These are phyloP conservation scores for Aviceda subcristata DNA, from an alignment of 2,113 vertebrate genomes.

Conservation along the genomic window DNA sequence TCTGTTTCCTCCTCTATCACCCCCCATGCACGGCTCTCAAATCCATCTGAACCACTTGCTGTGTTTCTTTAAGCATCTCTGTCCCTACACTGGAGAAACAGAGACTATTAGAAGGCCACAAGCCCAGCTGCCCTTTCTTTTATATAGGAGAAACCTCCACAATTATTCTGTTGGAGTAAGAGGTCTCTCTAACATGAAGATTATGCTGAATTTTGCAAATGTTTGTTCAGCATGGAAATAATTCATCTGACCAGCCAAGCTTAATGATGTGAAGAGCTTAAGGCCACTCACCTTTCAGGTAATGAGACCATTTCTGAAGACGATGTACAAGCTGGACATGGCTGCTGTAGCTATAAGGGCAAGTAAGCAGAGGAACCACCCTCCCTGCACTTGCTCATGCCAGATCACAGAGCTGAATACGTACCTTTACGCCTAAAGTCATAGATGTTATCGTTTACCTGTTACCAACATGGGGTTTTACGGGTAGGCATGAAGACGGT, in stretches of 20 bases:
- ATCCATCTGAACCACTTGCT: not conserved
- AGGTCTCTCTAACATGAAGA: not conserved
- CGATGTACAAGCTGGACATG: not conserved
- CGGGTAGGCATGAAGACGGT: not conserved
- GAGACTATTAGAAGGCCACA: not conserved
- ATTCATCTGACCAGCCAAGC: not conserved
- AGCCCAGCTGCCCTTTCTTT: not conserved
- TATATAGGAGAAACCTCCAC: not conserved
- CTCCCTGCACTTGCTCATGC: rapidly evolving
- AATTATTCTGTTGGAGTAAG: not conserved
- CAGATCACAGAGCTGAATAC: not conserved
- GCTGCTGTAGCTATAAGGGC: not conserved
- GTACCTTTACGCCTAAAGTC: not conserved
- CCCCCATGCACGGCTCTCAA: not conserved
- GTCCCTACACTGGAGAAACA: not conserved
- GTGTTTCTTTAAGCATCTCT: not conserved
- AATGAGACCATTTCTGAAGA: not conserved
- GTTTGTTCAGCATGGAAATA: not conserved
- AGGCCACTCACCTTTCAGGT: not conserved
- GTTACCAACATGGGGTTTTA: not conserved
- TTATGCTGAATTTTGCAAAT: not conserved
- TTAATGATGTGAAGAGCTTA: not conserved
- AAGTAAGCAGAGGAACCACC: not conserved
- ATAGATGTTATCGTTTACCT: rapidly evolving
- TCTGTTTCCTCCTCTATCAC: not conserved